These are phyloP conservation scores for Pelodytes ibericus DNA, from an alignment of 2,797 vertebrate genomes.

Conservation along the genomic window DNA sequence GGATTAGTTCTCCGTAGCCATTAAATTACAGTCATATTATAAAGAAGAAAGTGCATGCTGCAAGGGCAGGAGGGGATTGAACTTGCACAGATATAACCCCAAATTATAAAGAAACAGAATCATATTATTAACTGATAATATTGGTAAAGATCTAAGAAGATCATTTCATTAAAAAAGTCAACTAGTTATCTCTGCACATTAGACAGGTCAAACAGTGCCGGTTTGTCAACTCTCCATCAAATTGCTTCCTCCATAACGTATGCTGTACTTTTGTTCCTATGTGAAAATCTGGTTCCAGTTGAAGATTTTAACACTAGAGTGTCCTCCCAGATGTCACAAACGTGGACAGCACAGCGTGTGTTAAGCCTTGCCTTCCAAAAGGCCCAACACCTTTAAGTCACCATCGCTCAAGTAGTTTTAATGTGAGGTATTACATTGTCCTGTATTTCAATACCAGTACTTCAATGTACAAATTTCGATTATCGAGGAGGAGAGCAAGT, in stretches of 20 bases:
- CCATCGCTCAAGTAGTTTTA: constrained; percentile 23
- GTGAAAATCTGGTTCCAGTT: constrained; percentile 15
- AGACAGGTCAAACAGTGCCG: not conserved
- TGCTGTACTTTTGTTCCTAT: not conserved
- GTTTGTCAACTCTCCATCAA: not conserved
- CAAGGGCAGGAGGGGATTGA: constrained; percentile 28
- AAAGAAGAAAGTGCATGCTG: constrained; percentile 56
- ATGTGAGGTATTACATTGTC: constrained; percentile 38
- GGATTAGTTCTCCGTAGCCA: constrained; percentile 7
- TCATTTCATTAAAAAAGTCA: constrained; percentile 25
- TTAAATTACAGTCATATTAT: constrained; percentile 43
- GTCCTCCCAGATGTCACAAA: constrained; percentile 1
- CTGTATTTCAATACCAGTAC: constrained; percentile 11
- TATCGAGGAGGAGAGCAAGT: too few species aligned
- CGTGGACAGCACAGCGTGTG: not conserved
- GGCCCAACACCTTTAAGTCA: not conserved
- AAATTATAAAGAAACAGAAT: constrained; percentile 26
- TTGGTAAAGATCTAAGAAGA: not conserved
- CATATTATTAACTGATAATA: not conserved
- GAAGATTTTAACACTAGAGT: constrained; percentile 6
- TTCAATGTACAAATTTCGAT: not conserved
- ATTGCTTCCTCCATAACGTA: not conserved
- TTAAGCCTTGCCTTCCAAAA: not conserved
- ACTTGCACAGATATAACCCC: constrained; percentile 25
- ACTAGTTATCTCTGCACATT: constrained; percentile 1